Evolutionary conservation across 2,888 invertebrate species (phyloP).

Genomic region (Ormyrus pomaceus): DNA sequence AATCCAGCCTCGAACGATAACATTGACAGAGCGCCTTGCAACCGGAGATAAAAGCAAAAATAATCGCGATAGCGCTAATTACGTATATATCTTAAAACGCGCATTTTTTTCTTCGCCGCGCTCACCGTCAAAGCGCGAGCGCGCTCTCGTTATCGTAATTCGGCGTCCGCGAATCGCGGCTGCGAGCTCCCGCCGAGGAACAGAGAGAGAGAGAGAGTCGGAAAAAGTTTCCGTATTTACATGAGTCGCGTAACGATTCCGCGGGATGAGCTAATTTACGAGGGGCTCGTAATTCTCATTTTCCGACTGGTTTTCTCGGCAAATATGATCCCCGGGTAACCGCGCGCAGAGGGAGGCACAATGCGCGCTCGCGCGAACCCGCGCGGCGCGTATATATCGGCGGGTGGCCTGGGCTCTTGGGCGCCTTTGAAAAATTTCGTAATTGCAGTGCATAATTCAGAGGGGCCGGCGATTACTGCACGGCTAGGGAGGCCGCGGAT

Average conservation of each 20-base stretch:
- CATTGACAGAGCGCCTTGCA: slow-evolving; percentile 21
- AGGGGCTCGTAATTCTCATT: slow-evolving; percentile 27
- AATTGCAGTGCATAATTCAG: slow-evolving; percentile 48
- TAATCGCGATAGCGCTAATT: slow-evolving; percentile 20
- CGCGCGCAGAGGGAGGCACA: background rate
- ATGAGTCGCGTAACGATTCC: slow-evolving; percentile 10
- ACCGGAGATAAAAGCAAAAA: slow-evolving; percentile 30
- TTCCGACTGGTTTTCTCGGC: slow-evolving; percentile 28
- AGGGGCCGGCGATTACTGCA: slow-evolving; percentile 45
- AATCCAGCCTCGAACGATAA: slow-evolving; percentile 51
- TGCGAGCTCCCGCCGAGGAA: no score
- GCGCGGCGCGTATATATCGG: slow-evolving; percentile 1
- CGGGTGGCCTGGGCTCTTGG: slow-evolving; percentile 1
- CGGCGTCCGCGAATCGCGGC: no score
- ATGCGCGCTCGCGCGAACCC: background rate
- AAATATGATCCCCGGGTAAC: background rate
- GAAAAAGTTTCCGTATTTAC: background rate
- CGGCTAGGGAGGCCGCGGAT: slow-evolving; percentile 51
- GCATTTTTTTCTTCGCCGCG: no score
- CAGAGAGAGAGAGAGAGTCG: no score
- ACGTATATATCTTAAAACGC: slow-evolving; percentile 1
- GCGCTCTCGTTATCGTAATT: no score
- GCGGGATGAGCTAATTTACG: slow-evolving; percentile 27
- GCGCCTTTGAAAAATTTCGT: slow-evolving; percentile 46
- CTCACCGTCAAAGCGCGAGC: no score